Conservation (phyloP, 2,888 invertebrate genomes). For the Boloria euphrosyne region DNA sequence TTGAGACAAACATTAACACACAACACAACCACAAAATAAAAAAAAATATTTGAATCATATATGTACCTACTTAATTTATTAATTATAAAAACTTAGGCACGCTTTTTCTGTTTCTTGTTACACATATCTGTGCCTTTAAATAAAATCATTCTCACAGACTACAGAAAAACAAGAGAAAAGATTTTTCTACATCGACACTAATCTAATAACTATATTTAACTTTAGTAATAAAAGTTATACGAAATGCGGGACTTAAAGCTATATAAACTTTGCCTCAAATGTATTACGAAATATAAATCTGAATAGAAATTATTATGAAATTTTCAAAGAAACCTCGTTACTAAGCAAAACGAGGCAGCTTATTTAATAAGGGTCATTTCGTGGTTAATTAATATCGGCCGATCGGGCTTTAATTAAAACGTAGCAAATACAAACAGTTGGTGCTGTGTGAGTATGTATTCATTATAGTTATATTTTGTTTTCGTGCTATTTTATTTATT, state of each 20-base stretch:
- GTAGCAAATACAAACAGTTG: constrained; percentile 24
- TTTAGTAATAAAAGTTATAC: neutral
- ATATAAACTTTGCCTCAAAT: neutral
- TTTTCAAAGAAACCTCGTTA: constrained; percentile 35
- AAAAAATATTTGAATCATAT: too few species aligned
- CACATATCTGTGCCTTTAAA: too few species aligned
- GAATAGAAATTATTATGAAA: constrained; percentile 10
- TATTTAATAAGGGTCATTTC: constrained; percentile 63
- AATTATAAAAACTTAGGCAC: too few species aligned
- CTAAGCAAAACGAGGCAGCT: constrained; percentile 40
- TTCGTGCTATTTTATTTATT: neutral
- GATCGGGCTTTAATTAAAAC: constrained; percentile 35
- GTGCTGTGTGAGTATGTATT: neutral
- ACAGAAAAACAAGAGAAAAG: too few species aligned
- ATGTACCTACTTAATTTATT: too few species aligned
- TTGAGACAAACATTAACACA: too few species aligned
- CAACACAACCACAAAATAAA: too few species aligned
- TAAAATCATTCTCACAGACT: too few species aligned
- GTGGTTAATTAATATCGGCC: constrained; percentile 34
- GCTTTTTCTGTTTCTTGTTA: too few species aligned
- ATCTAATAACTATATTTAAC: neutral
- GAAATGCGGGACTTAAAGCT: neutral
- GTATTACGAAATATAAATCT: constrained; percentile 7
- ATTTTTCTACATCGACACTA: too few species aligned
- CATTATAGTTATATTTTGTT: neutral